A percentile compares a stretch with the other conserved stretches of the same genome.
Evolutionary conservation across 2,113 vertebrate genomes (phyloP).

Genomic region (Ahaetulla prasina): DNA sequence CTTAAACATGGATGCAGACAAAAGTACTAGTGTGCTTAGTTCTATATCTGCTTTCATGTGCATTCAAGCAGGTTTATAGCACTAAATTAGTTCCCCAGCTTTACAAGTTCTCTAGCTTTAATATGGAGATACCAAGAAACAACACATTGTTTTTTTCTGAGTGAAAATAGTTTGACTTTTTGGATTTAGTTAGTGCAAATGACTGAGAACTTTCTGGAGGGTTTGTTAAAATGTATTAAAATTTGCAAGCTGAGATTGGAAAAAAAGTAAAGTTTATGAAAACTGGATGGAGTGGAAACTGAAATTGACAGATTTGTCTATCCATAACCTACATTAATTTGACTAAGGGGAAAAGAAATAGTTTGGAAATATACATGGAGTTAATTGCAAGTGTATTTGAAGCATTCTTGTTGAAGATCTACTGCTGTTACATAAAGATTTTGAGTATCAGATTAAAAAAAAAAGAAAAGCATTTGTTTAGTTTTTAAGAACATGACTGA

Average conservation of each 20-base stretch:
- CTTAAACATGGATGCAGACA: background rate
- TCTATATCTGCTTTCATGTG: background rate
- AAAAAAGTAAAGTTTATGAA: background rate
- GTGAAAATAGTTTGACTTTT: background rate
- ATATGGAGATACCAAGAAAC: background rate
- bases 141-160: background rate
- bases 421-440: background rate
- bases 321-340: background rate
- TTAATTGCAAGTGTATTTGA: background rate
- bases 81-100: background rate
- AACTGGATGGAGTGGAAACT: background rate
- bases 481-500: background rate
- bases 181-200: background rate
- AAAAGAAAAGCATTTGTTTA: background rate
- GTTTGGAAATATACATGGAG: background rate
- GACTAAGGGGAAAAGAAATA: background rate
- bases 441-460: background rate
- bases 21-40: background rate
- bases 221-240: background rate
- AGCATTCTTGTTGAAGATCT: background rate
- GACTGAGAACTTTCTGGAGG: background rate
- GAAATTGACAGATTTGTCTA: background rate
- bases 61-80: background rate
- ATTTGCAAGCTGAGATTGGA: background rate
- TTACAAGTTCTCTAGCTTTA: background rate